phyloP scores from a whole-genome alignment of 2,888 invertebrate genomes.

The Oscheius sp. region DNA sequence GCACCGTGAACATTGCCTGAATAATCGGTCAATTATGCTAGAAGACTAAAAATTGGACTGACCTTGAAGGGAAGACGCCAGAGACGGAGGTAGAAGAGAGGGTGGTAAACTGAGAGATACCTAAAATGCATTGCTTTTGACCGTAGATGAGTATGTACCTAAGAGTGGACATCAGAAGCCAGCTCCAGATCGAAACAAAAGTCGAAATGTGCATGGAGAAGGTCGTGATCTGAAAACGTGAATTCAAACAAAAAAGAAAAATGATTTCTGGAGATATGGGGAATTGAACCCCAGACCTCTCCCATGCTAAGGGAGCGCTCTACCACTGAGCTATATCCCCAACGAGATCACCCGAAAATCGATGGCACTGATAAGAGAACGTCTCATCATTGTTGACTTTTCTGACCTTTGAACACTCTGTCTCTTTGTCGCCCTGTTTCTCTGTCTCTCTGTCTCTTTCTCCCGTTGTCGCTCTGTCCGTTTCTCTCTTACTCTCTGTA shows the following conservation, averaged over 20 bases:
- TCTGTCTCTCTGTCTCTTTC: neutral
- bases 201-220: slow-evolving; percentile 54
- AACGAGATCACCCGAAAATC: neutral
- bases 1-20: slow-evolving; percentile 41
- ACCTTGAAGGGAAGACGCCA: slow-evolving; percentile 56
- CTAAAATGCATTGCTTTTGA: no score
- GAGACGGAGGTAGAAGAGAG: slow-evolving; percentile 56
- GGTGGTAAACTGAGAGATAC: slow-evolving; percentile 59
- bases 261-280: slow-evolving; percentile 44
- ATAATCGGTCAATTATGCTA: no score
- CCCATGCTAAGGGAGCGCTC: slow-evolving; percentile 62
- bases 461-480: neutral
- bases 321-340: slow-evolving; percentile 60
- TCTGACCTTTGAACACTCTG: neutral
- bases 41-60: neutral
- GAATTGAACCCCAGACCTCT: slow-evolving; percentile 58
- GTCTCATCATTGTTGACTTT: neutral
- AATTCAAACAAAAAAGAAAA: neutral
- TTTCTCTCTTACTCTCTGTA: neutral
- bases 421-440: neutral
- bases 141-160: neutral
- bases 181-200: slow-evolving; percentile 53
- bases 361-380: neutral
- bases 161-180: slow-evolving; percentile 56
- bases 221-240: slow-evolving; percentile 40